Evolutionary conservation across 2,888 invertebrate genomes (phyloP), one percentile per base, ranked within the genome.

Genomic region (Zeuzera pyrina): DNA sequence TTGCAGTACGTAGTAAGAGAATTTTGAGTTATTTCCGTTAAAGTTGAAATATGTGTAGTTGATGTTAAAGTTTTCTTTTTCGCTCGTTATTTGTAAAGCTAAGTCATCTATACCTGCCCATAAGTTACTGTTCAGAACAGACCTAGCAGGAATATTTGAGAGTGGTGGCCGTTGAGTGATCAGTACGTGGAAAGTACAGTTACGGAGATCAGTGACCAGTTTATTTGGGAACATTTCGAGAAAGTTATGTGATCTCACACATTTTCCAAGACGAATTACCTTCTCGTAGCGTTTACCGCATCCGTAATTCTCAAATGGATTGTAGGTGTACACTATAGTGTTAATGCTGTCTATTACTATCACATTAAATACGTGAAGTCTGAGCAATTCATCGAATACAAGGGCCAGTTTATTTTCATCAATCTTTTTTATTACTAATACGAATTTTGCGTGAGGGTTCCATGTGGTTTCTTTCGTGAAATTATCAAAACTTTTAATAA

Each of bases 211-310:
- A 11, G 57, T 61, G 1, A 47, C 62, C 3, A 44, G 36, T 2
- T 53, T 30, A 48, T 14, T 3, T 57, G 54, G 34, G 52, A 67
- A 7, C 68, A 36, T 27, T 52, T 27, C n/a, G 1, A 14, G 15
- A 0, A 38, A 30, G 2, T 38, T 6, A n/a, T 42, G n/a, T n/a
- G n/a, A n/a, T n/a, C n/a, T 29, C 8, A 36, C 39, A 37, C 74
- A 74, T 31, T 50, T 41, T 4, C 74, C 76, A 2, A 50, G 43
- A 15, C 45, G 35, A 12, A 60, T 57, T 7, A 74, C 38, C 15
- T 46, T 39, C 2, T 47, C 42, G 33, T 61, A 73, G 23, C 56
- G 52, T 32, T 52, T 58, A n/a, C 76, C 76, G 30, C 76, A 76
- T 0, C 56, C 57, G 30, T 53, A 62, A 26, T 73, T 62, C 32